Percentiles rank a stretch among this genome's conserved stretches.
phyloP scores from a whole-genome alignment of 2,888 invertebrate species.

The Eupsilia transversa region DNA sequence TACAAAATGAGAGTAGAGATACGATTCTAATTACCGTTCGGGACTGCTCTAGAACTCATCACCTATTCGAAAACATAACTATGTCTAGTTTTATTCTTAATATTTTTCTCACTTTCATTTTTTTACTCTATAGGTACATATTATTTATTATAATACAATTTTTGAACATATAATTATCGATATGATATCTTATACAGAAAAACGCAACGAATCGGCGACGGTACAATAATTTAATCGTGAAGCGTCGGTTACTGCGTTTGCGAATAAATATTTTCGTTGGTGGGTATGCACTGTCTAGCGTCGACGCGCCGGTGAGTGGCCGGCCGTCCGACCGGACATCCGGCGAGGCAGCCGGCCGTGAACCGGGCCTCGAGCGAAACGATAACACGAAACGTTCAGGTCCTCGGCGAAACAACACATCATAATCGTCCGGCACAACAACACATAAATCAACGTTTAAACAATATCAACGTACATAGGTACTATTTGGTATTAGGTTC shows the following conservation, averaged over 20 bases:
- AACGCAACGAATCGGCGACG: conserved; percentile 89
- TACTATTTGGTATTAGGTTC: conserved; percentile 88
- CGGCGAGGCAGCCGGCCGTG: conserved; percentile 53
- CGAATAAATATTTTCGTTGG: conserved; percentile 87
- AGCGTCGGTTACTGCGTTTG: conserved; percentile 87
- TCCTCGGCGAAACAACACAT: conserved; percentile 73
- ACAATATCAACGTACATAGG: conserved; percentile 87
- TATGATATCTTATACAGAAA: conserved; percentile 90
- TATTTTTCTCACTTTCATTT: conserved; percentile 90
- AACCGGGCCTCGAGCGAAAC: conserved; percentile 63
- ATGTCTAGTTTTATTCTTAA: conserved; percentile 89
- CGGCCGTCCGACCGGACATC: conserved; percentile 48
- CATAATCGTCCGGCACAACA: conserved; percentile 81
- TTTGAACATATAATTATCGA: conserved; percentile 90
- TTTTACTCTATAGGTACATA: conserved; percentile 90
- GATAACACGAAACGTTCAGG: conserved; percentile 67
- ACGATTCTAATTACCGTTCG: conserved; percentile 84
- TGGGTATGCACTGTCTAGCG: conserved; percentile 78
- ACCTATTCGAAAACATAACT: conserved; percentile 88
- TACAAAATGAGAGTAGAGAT: conserved; percentile 88
- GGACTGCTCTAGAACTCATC: conserved; percentile 86
- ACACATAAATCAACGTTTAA: conserved; percentile 86
- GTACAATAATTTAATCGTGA: conserved; percentile 87
- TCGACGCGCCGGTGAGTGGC: conserved; percentile 49
- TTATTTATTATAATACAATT: conserved; percentile 89